Conservation (phyloP, 2,113 vertebrate genomes). For the Sylvilagus bachmani region DNA sequence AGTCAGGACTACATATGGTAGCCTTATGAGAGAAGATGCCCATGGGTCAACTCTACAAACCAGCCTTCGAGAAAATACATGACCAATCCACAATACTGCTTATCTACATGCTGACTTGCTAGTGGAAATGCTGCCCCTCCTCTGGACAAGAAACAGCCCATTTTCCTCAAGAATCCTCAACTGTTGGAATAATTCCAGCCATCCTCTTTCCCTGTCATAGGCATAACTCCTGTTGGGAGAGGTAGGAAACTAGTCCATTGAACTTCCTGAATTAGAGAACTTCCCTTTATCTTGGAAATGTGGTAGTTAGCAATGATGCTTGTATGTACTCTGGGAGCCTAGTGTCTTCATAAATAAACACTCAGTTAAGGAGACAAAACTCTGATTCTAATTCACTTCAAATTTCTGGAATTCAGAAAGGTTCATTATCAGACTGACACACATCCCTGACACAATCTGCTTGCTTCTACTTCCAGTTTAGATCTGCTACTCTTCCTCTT, state of each 20-base stretch:
- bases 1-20: not conserved
- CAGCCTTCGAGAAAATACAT: not conserved
- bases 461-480: not conserved
- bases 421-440: not conserved
- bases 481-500: not conserved
- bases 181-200: not conserved
- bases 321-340: not conserved
- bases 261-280: not conserved
- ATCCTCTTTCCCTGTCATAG: not conserved
- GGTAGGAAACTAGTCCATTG: not conserved
- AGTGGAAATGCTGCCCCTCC: not conserved
- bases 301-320: not conserved
- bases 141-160: not conserved
- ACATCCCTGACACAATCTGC: not conserved
- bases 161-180: not conserved
- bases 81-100: not conserved
- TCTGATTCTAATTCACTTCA: not conserved
- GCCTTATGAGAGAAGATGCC: not conserved
- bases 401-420: not conserved
- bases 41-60: not conserved
- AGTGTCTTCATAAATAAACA: not conserved
- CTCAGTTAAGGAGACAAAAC: constrained; percentile 33
- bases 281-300: not conserved
- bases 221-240: not conserved
- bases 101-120: not conserved